Evolutionary conservation across 2,113 vertebrate species (phyloP), one percentile per base, ranked within the genome.

Genomic region (Protobothrops mucrosquamatus): DNA sequence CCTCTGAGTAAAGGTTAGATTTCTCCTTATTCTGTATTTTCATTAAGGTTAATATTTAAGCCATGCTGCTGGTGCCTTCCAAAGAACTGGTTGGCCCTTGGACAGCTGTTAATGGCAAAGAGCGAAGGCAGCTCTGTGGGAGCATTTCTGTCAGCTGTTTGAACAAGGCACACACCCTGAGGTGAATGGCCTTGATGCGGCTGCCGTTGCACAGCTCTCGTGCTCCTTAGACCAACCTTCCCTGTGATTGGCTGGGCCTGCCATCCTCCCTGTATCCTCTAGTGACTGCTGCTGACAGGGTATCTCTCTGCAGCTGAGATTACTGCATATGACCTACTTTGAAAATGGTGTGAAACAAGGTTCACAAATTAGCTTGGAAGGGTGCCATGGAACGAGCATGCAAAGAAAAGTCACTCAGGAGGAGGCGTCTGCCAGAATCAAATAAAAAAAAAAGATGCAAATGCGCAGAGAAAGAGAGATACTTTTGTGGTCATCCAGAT

Each of bases 261-360:
- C 94, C 92, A 22, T 96, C 95, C 94, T 96, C 94, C 95, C 94
- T 64, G 91, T 96, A 90, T 92, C 69, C 96, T 94, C 90, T 29
- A 55, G 74, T 93, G 69, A 6, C 94, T 91, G 96, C 91, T 88
- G 95, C 97, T 95, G 97, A 96, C 95, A 93, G 94, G 46, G 48
- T 94, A 18, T 94, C 95, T 96, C 95, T 96, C 95, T 96, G 94
- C 96, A 4, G 90, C 96, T 61, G 96, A 97, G 96, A 97, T 96
- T 95, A 95, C 97, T 96, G 95, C 89, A 0, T 96, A 39, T 98
- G 98, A 98, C 98, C 98, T 98, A 98, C 97, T 98, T 98, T 96
- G 97, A 97, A 97, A 97, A 96, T 43, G 96, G 96, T 97, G 97
- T 96, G 96, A 98, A 98, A 95, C 96, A 85, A 96, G 96, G 96